phyloP scores from a whole-genome alignment of 2,113 vertebrate species.

The Alethe castanea region DNA sequence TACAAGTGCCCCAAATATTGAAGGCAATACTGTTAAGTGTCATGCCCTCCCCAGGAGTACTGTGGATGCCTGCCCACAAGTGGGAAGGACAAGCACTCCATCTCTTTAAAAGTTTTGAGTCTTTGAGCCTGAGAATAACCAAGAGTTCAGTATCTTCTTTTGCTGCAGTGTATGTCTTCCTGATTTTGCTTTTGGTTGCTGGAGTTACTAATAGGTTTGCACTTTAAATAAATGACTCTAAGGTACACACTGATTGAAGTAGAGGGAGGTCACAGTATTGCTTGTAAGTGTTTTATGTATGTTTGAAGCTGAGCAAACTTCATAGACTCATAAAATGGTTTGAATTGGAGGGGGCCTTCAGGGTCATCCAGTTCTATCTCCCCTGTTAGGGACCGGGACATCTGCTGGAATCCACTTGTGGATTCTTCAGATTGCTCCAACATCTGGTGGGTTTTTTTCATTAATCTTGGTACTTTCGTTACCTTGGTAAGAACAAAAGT shows the following conservation, averaged over 20 bases:
- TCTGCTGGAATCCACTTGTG: background rate
- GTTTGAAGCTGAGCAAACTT: background rate
- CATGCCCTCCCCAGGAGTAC: background rate
- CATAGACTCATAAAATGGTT: background rate
- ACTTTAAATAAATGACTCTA: background rate
- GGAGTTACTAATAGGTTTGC: background rate
- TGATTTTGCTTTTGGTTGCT: background rate
- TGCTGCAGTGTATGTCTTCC: background rate
- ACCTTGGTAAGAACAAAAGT: background rate
- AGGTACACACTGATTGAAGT: background rate
- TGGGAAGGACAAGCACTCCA: background rate
- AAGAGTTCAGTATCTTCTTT: background rate
- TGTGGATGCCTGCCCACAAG: background rate
- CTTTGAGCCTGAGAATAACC: background rate
- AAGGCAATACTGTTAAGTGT: background rate
- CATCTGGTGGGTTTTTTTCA: background rate
- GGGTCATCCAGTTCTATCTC: background rate
- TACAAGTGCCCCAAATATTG: accelerated
- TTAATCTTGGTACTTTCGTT: background rate
- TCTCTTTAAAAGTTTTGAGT: background rate
- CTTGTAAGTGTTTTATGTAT: background rate
- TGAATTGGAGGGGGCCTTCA: background rate
- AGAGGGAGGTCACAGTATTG: accelerated
- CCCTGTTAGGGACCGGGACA: background rate
- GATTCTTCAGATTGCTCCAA: background rate